These are phyloP conservation scores for Rostratula benghalensis DNA, from an alignment of 2,113 vertebrate species.

Conservation along the genomic window DNA sequence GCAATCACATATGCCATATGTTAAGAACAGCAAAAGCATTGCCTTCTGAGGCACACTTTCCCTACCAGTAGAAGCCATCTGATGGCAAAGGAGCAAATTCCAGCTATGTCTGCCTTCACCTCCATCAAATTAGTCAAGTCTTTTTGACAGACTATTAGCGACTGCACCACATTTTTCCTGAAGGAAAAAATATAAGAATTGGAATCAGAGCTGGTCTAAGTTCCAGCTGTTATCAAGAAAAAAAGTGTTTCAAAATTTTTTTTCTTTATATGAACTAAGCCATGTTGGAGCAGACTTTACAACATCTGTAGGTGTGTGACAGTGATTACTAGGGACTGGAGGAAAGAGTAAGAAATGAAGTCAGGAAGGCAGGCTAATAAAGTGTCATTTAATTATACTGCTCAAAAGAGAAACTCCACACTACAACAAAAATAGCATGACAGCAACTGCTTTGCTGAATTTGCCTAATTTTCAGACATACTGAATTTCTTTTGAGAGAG, in stretches of 20 bases:
- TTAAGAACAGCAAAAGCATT: not conserved
- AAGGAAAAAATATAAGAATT: not conserved
- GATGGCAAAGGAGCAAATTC: not conserved
- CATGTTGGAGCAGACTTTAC: not conserved
- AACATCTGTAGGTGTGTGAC: not conserved
- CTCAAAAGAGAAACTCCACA: not conserved
- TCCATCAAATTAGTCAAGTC: not conserved
- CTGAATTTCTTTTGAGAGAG: not conserved
- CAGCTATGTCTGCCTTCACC: not conserved
- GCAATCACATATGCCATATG: not conserved
- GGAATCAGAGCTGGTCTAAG: not conserved
- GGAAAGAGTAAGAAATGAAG: not conserved
- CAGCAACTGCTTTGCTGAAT: not conserved
- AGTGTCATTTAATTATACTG: not conserved
- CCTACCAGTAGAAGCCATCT: not conserved
- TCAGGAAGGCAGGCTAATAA: not conserved
- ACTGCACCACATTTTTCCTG: not conserved
- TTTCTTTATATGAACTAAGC: not conserved
- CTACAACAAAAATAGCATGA: not conserved
- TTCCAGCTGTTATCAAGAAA: not conserved
- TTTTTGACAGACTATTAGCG: not conserved
- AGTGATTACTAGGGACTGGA: not conserved
- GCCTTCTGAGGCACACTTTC: not conserved
- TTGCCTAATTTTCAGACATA: not conserved
- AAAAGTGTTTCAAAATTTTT: not conserved